phyloP scores from a whole-genome alignment of 2,113 vertebrate genomes.

The Clarias gariepinus region DNA sequence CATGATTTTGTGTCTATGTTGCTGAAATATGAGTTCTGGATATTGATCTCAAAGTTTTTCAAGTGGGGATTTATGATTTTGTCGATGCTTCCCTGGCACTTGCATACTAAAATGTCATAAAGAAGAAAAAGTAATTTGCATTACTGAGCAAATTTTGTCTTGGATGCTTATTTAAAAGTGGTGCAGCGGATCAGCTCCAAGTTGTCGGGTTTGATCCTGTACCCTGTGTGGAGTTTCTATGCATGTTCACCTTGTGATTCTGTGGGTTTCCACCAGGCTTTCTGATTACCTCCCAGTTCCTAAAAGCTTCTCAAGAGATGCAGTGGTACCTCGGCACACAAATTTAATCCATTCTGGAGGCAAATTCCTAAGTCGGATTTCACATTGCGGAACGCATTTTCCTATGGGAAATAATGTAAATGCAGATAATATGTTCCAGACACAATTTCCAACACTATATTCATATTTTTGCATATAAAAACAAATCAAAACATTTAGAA shows the following conservation, averaged over 20 bases:
- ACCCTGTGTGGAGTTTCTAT: not conserved
- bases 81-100: not conserved
- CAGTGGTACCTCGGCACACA: not conserved
- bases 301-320: not conserved
- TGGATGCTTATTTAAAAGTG: not conserved
- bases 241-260: not conserved
- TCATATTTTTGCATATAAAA: too few relatives aligned
- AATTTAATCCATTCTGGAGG: too few relatives aligned
- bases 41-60: not conserved
- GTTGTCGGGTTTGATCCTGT: not conserved
- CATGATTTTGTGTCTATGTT: not conserved
- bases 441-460: too few relatives aligned
- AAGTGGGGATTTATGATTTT: not conserved
- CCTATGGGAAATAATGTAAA: too few relatives aligned
- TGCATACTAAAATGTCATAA: not conserved
- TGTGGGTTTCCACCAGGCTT: not conserved
- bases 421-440: too few relatives aligned
- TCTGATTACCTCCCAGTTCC: not conserved
- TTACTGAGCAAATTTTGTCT: not conserved
- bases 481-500: too few relatives aligned
- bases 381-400: too few relatives aligned
- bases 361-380: too few relatives aligned
- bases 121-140: not conserved
- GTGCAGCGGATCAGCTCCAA: not conserved
- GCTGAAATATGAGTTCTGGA: not conserved